Conservation (phyloP, 2,797 vertebrate species). For the Bovichtus variegatus region DNA sequence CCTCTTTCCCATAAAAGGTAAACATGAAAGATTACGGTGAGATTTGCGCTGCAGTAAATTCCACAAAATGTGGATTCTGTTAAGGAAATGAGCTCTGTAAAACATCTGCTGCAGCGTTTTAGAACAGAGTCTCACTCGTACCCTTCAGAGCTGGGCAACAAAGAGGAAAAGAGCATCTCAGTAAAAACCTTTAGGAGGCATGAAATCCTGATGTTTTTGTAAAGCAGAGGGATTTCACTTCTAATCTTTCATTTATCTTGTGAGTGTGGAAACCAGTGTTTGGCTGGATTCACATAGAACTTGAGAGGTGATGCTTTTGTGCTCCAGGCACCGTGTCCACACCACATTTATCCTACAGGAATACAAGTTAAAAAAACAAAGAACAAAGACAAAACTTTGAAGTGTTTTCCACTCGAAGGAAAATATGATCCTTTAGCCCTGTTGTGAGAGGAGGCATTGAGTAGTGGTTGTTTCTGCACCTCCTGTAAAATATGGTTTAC, state of each 20-base stretch:
- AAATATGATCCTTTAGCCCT: neutral
- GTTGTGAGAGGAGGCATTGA: neutral
- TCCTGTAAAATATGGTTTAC: neutral
- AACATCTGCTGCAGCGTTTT: constrained; percentile 65
- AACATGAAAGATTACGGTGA: constrained; percentile 50
- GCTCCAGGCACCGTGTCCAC: constrained; percentile 28
- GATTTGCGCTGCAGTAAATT: constrained; percentile 54
- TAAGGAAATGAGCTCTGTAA: constrained; percentile 53
- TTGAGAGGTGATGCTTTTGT: constrained; percentile 8
- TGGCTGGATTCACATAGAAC: constrained; percentile 22
- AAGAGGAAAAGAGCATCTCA: constrained; percentile 40
- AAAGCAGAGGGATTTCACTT: constrained; percentile 20
- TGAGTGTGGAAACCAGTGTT: constrained; percentile 9
- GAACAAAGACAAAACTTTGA: neutral
- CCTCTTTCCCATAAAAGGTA: constrained; percentile 29
- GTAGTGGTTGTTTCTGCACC: neutral
- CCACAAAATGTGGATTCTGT: constrained; percentile 49
- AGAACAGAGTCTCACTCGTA: constrained; percentile 15
- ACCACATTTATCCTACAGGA: constrained; percentile 1
- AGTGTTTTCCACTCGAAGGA: neutral
- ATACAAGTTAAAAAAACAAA: neutral
- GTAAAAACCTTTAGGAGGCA: constrained; percentile 44
- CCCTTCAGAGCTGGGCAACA: constrained; percentile 16
- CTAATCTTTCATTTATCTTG: constrained; percentile 34
- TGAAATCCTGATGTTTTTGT: constrained; percentile 29